Conservation (phyloP, 2,113 vertebrate species). For the Laticauda colubrina region DNA sequence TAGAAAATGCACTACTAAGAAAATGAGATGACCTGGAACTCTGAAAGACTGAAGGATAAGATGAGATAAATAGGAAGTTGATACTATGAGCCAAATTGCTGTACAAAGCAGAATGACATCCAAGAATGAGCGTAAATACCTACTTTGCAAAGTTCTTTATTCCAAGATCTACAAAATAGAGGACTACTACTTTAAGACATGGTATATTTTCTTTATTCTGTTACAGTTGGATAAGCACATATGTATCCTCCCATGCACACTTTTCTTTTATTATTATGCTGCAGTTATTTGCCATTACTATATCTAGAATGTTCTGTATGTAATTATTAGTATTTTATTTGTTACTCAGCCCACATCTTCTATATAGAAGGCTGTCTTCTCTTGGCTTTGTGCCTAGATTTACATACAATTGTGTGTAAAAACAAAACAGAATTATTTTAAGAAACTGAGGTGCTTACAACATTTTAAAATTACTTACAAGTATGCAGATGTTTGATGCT, state of each 20-base stretch:
- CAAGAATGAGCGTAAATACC: conserved; percentile 13
- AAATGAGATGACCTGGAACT: conserved; percentile 45
- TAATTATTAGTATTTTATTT: background rate
- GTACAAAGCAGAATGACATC: conserved; percentile 39
- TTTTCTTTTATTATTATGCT: background rate
- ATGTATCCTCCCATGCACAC: background rate
- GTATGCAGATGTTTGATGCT: background rate
- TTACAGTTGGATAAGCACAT: background rate
- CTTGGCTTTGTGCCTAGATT: background rate
- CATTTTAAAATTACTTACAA: background rate
- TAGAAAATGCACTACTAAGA: conserved; percentile 32
- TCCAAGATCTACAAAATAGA: conserved; percentile 17
- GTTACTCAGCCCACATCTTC: background rate
- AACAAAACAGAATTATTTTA: background rate
- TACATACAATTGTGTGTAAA: background rate
- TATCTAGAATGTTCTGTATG: background rate
- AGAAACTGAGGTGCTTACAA: background rate
- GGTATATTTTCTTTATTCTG: background rate
- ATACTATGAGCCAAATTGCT: conserved; percentile 34
- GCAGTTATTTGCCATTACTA: background rate
- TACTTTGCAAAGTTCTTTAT: conserved; percentile 29
- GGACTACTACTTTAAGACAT: background rate
- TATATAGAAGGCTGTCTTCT: background rate
- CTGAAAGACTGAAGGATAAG: conserved; percentile 48
- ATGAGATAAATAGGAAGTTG: conserved; percentile 51